These are phyloP conservation scores for Latrodectus hesperus DNA, from an alignment of 2,888 invertebrate species.

Conservation along the genomic window DNA sequence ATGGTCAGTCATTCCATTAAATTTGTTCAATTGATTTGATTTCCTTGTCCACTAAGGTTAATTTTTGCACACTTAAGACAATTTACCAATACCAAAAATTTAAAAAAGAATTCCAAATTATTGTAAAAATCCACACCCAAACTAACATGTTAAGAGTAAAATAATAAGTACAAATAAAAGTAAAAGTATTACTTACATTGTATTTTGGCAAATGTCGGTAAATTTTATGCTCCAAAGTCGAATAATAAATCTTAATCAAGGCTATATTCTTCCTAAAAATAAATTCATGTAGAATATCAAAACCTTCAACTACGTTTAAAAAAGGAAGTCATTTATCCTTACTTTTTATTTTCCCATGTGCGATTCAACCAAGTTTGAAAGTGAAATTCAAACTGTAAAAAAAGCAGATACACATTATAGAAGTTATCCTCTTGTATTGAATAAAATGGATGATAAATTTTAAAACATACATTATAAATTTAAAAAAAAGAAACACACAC, in stretches of 20 bases:
- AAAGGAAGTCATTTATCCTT: background rate
- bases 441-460: background rate
- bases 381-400: conserved; percentile 23
- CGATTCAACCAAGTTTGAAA: conserved; percentile 31
- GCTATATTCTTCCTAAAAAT: conserved; percentile 37
- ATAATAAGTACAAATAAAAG: too few species aligned
- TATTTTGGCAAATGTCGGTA: conserved; percentile 56
- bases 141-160: too few species aligned
- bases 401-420: background rate
- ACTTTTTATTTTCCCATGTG: conserved; percentile 46
- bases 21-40: too few species aligned
- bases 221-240: conserved; percentile 53
- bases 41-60: too few species aligned
- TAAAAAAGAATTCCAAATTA: too few species aligned
- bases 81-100: too few species aligned
- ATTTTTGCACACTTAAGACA: too few species aligned
- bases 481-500: too few species aligned
- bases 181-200: conserved; percentile 22
- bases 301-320: background rate
- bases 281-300: background rate
- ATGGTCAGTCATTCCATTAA: too few species aligned
- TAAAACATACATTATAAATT: background rate
- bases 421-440: background rate
- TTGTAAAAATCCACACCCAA: too few species aligned
- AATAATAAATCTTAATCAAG: conserved; percentile 33